phyloP scores from a whole-genome alignment of 2,113 vertebrate species.

The Clarias batrachus region DNA sequence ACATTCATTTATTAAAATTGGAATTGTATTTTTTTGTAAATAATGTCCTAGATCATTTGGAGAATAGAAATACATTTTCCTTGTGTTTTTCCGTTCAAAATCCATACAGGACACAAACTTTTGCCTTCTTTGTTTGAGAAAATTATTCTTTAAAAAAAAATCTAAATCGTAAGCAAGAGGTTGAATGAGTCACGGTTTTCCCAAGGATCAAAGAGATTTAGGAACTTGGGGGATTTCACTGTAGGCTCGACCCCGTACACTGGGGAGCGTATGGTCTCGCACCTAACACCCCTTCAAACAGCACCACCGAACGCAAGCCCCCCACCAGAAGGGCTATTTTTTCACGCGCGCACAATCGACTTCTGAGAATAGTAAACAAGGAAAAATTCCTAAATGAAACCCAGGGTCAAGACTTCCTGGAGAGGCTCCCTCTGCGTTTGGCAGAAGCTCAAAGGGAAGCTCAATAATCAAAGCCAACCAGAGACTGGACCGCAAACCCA shows the following conservation, averaged over 20 bases:
- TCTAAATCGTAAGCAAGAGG: slow-evolving; percentile 24
- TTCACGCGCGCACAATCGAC: slow-evolving; percentile 21
- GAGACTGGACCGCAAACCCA: slow-evolving; percentile 43
- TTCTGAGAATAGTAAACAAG: slow-evolving; percentile 26
- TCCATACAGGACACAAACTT: background rate
- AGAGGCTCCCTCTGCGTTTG: slow-evolving; percentile 34
- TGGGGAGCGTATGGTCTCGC: slow-evolving; percentile 26
- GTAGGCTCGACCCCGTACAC: slow-evolving; percentile 38
- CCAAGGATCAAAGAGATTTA: slow-evolving; percentile 53
- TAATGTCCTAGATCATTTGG: background rate
- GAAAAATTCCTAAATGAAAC: slow-evolving; percentile 38
- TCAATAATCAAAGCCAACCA: slow-evolving; percentile 42
- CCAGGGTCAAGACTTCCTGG: slow-evolving; percentile 16
- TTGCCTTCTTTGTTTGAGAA: background rate
- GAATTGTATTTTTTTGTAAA: background rate
- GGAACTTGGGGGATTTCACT: slow-evolving; percentile 41
- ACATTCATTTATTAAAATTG: background rate
- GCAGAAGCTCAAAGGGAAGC: slow-evolving; percentile 46
- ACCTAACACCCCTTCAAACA: slow-evolving; percentile 51
- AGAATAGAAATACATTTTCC: background rate
- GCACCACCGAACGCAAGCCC: slow-evolving; percentile 12
- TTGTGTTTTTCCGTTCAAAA: background rate
- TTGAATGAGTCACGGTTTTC: slow-evolving; percentile 50
- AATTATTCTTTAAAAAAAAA: slow-evolving; percentile 1
- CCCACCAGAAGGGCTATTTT: slow-evolving; percentile 25